Conservation (phyloP, 2,888 invertebrate species). For the Stictocephala bisonia region DNA sequence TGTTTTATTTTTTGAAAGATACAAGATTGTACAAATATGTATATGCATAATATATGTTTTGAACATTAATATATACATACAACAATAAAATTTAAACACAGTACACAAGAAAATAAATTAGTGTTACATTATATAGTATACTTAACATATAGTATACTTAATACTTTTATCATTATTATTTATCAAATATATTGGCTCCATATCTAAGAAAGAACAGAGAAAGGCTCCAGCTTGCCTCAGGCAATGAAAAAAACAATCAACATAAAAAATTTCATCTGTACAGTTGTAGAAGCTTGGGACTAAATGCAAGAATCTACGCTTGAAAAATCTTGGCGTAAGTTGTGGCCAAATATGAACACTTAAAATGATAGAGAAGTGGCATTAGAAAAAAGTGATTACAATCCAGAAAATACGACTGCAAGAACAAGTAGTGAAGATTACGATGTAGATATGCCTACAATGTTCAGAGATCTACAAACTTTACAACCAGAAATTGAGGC, state of each 20-base stretch:
- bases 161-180: too few relatives aligned
- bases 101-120: too few relatives aligned
- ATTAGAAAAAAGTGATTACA: not conserved
- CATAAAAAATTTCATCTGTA: slow-evolving; percentile 34
- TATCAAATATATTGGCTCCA: slow-evolving; percentile 47
- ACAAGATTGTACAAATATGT: too few relatives aligned
- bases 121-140: too few relatives aligned
- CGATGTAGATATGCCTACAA: slow-evolving; percentile 24
- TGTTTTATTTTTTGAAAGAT: too few relatives aligned
- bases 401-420: not conserved
- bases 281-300: slow-evolving; percentile 39
- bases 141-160: too few relatives aligned
- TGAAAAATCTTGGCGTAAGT: slow-evolving; percentile 39
- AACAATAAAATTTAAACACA: too few relatives aligned
- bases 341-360: slow-evolving; percentile 36
- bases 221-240: slow-evolving; percentile 19
- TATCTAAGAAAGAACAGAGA: slow-evolving; percentile 25
- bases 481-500: slow-evolving; percentile 31
- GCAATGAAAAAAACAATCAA: slow-evolving; percentile 43
- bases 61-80: too few relatives aligned
- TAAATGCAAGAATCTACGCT: slow-evolving; percentile 34
- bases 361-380: not conserved
- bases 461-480: slow-evolving; percentile 6
- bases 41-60: too few relatives aligned
- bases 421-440: slow-evolving; percentile 18